Evolutionary conservation across 2,888 invertebrate species (phyloP), one percentile per base, ranked within the genome.

Genomic region (Xanthia togata): DNA sequence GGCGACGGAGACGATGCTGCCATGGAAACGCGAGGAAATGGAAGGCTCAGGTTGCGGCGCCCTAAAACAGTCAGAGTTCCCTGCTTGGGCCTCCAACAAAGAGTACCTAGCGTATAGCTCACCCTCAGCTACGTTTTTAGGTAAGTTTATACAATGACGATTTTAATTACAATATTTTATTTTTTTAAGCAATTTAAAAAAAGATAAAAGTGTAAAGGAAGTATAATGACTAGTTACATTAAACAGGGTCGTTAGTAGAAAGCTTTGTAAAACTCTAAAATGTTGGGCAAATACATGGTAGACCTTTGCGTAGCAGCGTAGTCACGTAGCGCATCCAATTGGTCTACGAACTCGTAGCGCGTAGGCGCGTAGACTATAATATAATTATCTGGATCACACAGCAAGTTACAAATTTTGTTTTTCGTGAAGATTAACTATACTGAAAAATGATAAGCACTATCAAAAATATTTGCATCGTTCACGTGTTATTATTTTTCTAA

Each of bases 71-170:
- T 98, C 98, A 63, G 99, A 99, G 94, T 99, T 99, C 92, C 99
- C 99, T 20, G 98, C 99, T 23, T 99, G 99, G 99, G 99, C 99
- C 64, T 98, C 98, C 55, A 99, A 99, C 94, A 98, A 99, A 93
- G 99, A 99, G 91, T 99, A 99, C 93, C 96, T 99, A 89, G 98
- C 98, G 23, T 99, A 99, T 92, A 98, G 98, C 93, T 99, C 99
- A 71, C 99, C 99, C 4, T 98, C 98, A 17, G 98, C 98, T 70
- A 99, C 99, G 76, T 98, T 98, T 96, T 97, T 99, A 96, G 98
- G 98, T 98, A 97, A 97, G 91, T 73, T 31, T 63, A 9, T 47
- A 0, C 2, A n/a, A 41, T 23, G 0, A 57, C 41, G 23, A 62
- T n/a, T 44, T 0, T 17, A 35, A 41, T 26, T n/a, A 31, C 14